These are phyloP conservation scores for Speoplatyrhinus poulsoni DNA, from an alignment of 2,113 vertebrate genomes.

Conservation along the genomic window DNA sequence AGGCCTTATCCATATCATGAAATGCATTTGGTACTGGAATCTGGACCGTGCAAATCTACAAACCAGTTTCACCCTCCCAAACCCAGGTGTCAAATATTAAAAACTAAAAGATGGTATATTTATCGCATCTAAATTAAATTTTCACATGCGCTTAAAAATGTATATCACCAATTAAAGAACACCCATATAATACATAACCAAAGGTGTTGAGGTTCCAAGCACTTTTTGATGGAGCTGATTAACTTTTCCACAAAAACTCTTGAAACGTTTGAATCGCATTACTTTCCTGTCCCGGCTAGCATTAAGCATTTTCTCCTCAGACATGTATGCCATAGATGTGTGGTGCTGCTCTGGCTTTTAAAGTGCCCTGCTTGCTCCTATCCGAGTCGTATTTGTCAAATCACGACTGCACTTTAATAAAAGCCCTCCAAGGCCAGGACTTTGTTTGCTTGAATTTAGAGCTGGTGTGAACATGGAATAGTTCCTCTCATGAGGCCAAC, in stretches of 20 bases:
- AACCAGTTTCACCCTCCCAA: neutral
- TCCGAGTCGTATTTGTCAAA: constrained; percentile 70
- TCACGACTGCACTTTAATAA: constrained; percentile 66
- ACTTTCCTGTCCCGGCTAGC: constrained; percentile 29
- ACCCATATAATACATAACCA: neutral
- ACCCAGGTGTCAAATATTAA: neutral
- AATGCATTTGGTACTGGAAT: neutral
- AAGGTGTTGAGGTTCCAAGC: no score
- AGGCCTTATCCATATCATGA: constrained; percentile 17
- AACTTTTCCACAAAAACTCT: neutral
- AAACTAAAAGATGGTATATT: neutral
- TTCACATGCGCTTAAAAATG: neutral
- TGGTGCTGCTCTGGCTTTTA: constrained; percentile 33
- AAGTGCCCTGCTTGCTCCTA: constrained; percentile 50
- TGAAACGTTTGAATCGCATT: constrained; percentile 37
- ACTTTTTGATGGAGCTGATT: no score
- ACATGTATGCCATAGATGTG: constrained; percentile 47
- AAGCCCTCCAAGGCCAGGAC: constrained; percentile 38
- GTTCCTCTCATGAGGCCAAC: constrained; percentile 37
- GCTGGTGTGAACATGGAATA: constrained; percentile 35
- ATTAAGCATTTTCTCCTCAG: constrained; percentile 54
- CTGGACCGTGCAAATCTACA: neutral
- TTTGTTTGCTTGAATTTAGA: constrained; percentile 57
- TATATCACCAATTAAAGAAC: neutral
- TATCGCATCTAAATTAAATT: neutral